Percentiles rank a stretch among this genome's conserved stretches.
Conservation (phyloP, 2,113 vertebrate genomes). For the Dicerorhinus sumatrensis region DNA sequence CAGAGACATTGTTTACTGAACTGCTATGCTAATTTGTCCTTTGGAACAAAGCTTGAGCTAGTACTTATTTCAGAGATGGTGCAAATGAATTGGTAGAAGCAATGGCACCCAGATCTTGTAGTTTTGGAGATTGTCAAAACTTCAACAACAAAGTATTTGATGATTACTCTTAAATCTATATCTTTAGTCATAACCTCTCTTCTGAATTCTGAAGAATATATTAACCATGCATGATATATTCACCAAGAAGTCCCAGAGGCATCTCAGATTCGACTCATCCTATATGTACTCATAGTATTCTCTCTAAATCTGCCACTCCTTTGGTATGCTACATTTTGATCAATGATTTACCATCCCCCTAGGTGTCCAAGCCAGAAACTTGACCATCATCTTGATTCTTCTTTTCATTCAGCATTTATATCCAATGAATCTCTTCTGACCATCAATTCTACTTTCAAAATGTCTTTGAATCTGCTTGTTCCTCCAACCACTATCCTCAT, state of each 20-base stretch:
- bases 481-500: constrained; percentile 63
- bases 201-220: background rate
- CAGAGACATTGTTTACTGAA: constrained; percentile 73
- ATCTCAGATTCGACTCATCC: background rate
- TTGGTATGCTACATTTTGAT: background rate
- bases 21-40: constrained; percentile 76
- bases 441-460: constrained; percentile 46
- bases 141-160: background rate
- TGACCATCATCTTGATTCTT: background rate
- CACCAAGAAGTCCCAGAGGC: background rate
- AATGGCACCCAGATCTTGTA: background rate
- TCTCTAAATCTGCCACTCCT: background rate
- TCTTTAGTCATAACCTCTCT: background rate
- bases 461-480: constrained; percentile 61
- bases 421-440: background rate
- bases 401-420: background rate
- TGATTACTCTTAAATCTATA: background rate
- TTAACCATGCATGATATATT: background rate
- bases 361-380: constrained; percentile 22
- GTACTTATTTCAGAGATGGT: constrained; percentile 55
- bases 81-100: constrained; percentile 37
- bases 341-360: background rate
- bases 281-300: background rate
- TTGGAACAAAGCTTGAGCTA: constrained; percentile 70
- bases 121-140: background rate